Base-by-base conservation (phyloP, 2,888 invertebrate species). In the Gryllus longicercus region DNA sequence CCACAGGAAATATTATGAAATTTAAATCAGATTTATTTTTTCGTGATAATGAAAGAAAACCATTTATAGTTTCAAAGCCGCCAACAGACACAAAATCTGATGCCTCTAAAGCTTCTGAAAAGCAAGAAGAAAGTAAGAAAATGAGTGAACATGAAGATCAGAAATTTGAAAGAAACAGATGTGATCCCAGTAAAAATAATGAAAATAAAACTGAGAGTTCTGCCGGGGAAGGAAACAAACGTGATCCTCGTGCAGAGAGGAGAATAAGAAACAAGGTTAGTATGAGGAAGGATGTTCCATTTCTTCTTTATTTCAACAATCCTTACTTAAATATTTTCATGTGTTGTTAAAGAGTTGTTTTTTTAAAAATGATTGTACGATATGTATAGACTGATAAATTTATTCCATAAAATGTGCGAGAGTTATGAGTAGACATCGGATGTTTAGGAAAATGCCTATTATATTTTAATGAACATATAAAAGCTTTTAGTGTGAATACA, bases 221-320 rank as follows among this genome's bases (percentile, higher is more conserved):
- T 8, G 3, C 11, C 2, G 75, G 74, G 21, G 50, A 76, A 21
- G 77, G 75, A 77, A 25, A 74, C 25, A 78, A 78, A 18, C 11
- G 87, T 81, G 92, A 92, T 82, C 89, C 91, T 21, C 89, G 91
- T 79, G 86, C 89, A 50, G 92, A 92, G 84, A 89, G 91, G 78
- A 89, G 92, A 84, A 92, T 92, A 85, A 89, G 91, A 83, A 92
- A 92, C 86, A 92, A 92, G 89, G 92, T 91, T 86, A 85, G 79
- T 79, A 78, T 74, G 76, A 11, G 14, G 16, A 63, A 38, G 38
- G 38, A 38, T 38, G 38, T 38, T 38, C 38, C 38, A 8, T 38
- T 38, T 38, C 38, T 38, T 8, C 1, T 38, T 38, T 38, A 38
- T 38, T 38, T 38, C 8, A 38, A 38, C 38, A 38, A 38, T 38